Evolutionary conservation across 2,797 vertebrate genomes (phyloP), one percentile per base, ranked within the genome.

Genomic region (Antrozous pallidus): DNA sequence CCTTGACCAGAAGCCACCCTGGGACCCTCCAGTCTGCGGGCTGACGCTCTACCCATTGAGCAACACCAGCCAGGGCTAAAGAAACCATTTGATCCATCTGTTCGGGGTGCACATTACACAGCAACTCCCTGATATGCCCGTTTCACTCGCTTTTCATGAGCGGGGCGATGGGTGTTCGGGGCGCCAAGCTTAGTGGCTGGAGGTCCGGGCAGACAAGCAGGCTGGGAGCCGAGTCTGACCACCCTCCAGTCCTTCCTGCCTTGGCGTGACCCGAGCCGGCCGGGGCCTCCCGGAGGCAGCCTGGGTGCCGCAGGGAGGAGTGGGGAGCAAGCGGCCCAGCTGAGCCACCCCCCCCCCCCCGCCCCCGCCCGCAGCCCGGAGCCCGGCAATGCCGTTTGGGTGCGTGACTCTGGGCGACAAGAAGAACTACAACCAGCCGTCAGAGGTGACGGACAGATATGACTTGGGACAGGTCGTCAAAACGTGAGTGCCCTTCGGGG

Each of bases 401-500:
- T 99, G 99, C 97, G 99, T 99, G 98, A 99, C 99, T 42, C 98
- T 99, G 94, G 99, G 99, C 26, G 99, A 99, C 97, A 99, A 99
- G 98, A 99, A 99, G 99, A 99, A 99, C 98, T 99, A 99, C 96
- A 99, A 99, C 98, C 99, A 99, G 98, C 99, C 99, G 79, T 99
- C 99, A 1, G 99, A 99, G 61, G 99, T 99, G 98, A 99, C 99
- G 40, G 99, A 99, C 98, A 99, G 99, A 99, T 99, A 99, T 99
- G 99, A 99, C 97, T 98, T 99, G 98, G 99, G 99, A 86, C 99
- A 99, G 98, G 99, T 99, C 97, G 98, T 99, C 98, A 99, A 99
- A 98, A 99, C 99, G 99, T 99, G 98, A 99, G 99, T 99, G 96
- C 95, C 17, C 88, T 78, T 78, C 69, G 40, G 40, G 40, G 40